A percentile compares a stretch with the other conserved stretches of the same genome.
Evolutionary conservation across 2,113 vertebrate genomes (phyloP).

Genomic region (Austrofundulus limnaeus): DNA sequence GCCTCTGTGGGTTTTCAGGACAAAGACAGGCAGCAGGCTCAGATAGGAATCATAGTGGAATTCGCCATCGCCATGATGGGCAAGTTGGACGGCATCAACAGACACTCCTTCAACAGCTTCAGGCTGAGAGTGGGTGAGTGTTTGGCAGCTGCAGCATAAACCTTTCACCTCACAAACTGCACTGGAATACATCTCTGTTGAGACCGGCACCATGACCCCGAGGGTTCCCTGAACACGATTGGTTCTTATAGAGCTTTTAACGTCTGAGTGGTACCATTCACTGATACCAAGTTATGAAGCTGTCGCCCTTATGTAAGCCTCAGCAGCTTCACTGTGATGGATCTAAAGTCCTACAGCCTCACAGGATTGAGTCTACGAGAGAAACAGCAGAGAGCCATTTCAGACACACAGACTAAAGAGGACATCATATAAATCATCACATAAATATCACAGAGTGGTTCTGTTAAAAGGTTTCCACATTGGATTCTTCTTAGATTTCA

Average conservation of each 20-base stretch:
- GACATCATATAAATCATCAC: too few relatives aligned
- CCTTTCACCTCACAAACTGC: slow-evolving; percentile 21
- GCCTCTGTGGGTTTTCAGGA: slow-evolving; percentile 75
- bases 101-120: slow-evolving; percentile 97
- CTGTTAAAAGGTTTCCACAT: too few relatives aligned
- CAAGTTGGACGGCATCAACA: slow-evolving; percentile 97
- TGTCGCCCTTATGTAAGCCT: neutral
- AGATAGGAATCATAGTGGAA: slow-evolving; percentile 96
- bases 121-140: slow-evolving; percentile 92
- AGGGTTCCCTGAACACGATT: slow-evolving; percentile 28
- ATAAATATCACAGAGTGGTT: too few relatives aligned
- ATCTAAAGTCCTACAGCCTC: neutral
- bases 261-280: slow-evolving; percentile 1
- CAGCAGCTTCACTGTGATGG: neutral
- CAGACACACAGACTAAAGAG: too few relatives aligned
- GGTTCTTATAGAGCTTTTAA: slow-evolving; percentile 1
- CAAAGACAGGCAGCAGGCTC: slow-evolving; percentile 86
- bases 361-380: too few relatives aligned
- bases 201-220: neutral
- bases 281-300: neutral
- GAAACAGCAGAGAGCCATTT: too few relatives aligned
- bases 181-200: neutral
- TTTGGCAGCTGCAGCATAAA: slow-evolving; percentile 4
- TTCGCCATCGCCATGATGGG: slow-evolving; percentile 93
- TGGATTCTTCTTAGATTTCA: too few relatives aligned